Percentiles rank a stretch among this genome's conserved stretches.
phyloP scores from a whole-genome alignment of 1,140 invertebrate genomes.

The Venturia canescens region DNA sequence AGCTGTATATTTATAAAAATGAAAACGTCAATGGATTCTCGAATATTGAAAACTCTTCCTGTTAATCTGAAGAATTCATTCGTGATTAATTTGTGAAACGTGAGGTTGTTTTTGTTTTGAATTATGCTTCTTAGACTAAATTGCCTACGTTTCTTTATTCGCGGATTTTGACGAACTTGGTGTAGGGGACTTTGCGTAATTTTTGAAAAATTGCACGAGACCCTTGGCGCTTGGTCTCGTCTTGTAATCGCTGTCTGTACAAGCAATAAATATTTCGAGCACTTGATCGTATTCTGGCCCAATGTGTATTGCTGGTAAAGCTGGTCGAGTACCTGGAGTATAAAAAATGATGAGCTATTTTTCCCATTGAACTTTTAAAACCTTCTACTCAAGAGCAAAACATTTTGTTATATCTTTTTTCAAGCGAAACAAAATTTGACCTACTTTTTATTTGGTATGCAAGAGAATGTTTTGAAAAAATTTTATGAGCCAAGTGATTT shows the following conservation, averaged over 20 bases:
- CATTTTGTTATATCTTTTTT: too few relatives aligned
- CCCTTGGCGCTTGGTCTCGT: slow-evolving; percentile 81
- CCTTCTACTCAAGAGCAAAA: too few relatives aligned
- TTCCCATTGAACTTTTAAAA: too few relatives aligned
- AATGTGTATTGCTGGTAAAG: slow-evolving; percentile 81
- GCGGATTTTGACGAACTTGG: background rate
- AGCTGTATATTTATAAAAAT: slow-evolving; percentile 54
- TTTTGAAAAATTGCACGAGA: slow-evolving; percentile 69
- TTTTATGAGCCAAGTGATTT: too few relatives aligned
- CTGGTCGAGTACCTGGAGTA: slow-evolving; percentile 81
- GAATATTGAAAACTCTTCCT: slow-evolving; percentile 39
- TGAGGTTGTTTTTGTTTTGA: too few relatives aligned
- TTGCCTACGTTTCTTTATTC: background rate
- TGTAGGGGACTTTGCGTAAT: slow-evolving; percentile 53
- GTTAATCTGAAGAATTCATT: too few relatives aligned
- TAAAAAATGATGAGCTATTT: too few relatives aligned
- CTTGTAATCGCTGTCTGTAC: slow-evolving; percentile 81
- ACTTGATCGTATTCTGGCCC: slow-evolving; percentile 80
- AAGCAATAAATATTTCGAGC: slow-evolving; percentile 84
- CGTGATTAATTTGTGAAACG: too few relatives aligned
- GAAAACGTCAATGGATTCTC: slow-evolving; percentile 37
- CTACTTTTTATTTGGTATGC: too few relatives aligned
- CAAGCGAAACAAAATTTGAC: too few relatives aligned
- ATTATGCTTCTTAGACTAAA: too few relatives aligned
- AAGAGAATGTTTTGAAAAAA: slow-evolving; percentile 21